Base-by-base conservation (phyloP, 2,888 invertebrate genomes). In the Tipula confusa region DNA sequence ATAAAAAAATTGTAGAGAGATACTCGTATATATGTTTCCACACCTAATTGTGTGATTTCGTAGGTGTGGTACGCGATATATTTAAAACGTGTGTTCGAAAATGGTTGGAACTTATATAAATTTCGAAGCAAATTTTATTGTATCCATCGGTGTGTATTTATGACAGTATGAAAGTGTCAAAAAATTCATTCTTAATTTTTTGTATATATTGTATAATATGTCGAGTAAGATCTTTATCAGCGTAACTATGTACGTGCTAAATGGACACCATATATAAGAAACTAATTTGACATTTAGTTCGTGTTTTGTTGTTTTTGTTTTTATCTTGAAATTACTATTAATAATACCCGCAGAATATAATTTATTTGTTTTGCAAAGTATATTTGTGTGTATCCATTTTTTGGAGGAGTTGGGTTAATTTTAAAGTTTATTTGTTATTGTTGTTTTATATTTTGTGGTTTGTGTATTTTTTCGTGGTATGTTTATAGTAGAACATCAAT, bases 21-120 rank as follows among this genome's bases (percentile, higher is more conserved):
- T 64, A 64, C 64, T 24, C 64, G 64, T 64, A 64, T 64, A 64
- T 64, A 24, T 64, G 64, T 64, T 64, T 64, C 64, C 64, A 64
- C 64, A 64, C 64, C 64, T 64, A 64, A 64, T 64, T 64, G 64
- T 64, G 64, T 64, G 64, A 64, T 64, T 64, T 64, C 64, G 64
- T 64, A 64, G 64, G 64, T 64, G 64, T 64, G 64, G 64, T 64
- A 64, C 64, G 64, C 64, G 64, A 64, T 64, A 64, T 24, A 24
- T 64, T n/a, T 64, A 24, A 64, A 64, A 24, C 7, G 24, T 1
- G 18, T 64, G 24, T 64, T 64, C 64, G 18, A 24, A 48, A 9
- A 33, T 9, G 33, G 7, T 33, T 64, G 64, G 64, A 0, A 15
- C n/a, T 43, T 43, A 64, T 7, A 64, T 64, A 64, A 64, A 64